phyloP scores from a whole-genome alignment of 2,797 vertebrate species.

The Esox masquinongy region DNA sequence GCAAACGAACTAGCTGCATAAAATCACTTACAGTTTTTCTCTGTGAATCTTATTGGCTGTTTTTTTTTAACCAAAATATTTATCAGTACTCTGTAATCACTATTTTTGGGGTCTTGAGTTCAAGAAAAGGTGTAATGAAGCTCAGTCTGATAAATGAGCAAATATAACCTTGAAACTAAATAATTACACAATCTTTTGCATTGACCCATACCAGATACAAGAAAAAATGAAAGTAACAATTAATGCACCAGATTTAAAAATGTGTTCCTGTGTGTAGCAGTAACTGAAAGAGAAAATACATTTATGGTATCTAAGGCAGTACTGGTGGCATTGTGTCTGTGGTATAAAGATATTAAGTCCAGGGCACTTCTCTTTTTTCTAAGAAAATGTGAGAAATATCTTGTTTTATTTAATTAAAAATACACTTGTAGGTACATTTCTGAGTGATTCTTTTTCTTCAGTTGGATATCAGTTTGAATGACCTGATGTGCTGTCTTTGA shows the following conservation, averaged over 20 bases:
- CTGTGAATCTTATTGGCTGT: background rate
- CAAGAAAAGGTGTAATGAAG: background rate
- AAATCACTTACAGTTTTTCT: background rate
- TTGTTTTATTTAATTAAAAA: conserved; percentile 9
- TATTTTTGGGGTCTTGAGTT: background rate
- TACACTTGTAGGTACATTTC: conserved; percentile 1
- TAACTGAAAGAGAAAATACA: conserved; percentile 9
- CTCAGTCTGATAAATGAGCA: background rate
- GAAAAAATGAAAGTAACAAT: background rate
- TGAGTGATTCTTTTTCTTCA: background rate
- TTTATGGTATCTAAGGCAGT: conserved; percentile 15
- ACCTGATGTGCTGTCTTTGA: conserved; percentile 42
- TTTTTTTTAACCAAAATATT: background rate
- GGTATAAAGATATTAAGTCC: conserved; percentile 37
- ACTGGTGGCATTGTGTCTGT: background rate
- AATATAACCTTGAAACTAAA: background rate
- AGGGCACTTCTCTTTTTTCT: conserved; percentile 26
- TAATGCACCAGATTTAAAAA: background rate
- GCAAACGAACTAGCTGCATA: background rate
- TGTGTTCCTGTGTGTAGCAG: conserved; percentile 14
- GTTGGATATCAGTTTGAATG: conserved; percentile 40
- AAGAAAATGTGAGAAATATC: background rate
- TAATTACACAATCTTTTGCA: background rate
- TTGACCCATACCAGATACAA: background rate
- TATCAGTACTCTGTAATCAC: background rate